phyloP scores from a whole-genome alignment of 2,888 invertebrate genomes.

The Heliothis peltigera region DNA sequence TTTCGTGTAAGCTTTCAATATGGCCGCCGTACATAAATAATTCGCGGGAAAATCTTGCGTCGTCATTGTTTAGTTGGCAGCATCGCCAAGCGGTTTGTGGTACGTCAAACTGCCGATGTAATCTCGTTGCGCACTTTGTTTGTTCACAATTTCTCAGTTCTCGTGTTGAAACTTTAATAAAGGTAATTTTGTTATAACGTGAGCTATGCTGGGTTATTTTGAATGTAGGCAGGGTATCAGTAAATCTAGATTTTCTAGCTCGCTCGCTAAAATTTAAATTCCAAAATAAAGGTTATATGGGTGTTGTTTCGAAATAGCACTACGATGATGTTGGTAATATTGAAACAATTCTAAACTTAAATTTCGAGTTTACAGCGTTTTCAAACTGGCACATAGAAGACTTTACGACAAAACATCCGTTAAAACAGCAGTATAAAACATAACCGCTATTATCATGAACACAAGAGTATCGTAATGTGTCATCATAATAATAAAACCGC shows the following conservation, averaged over 20 bases:
- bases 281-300: too few species aligned
- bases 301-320: too few species aligned
- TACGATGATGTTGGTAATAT: too few species aligned
- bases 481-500: constrained; percentile 62
- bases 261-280: too few species aligned
- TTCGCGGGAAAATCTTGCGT: constrained; percentile 62
- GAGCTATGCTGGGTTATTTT: not conserved
- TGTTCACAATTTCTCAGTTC: constrained; percentile 28
- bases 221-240: too few species aligned
- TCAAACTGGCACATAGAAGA: constrained; percentile 3
- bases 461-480: constrained; percentile 34
- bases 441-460: constrained; percentile 46
- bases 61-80: constrained; percentile 54
- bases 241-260: too few species aligned
- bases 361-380: constrained; percentile 18
- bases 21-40: constrained; percentile 73
- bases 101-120: constrained; percentile 47
- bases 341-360: constrained; percentile 17
- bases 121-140: constrained; percentile 45
- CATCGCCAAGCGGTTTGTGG: constrained; percentile 43
- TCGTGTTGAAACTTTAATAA: constrained; percentile 20
- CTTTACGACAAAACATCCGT: constrained; percentile 32
- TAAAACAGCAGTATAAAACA: constrained; percentile 39
- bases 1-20: constrained; percentile 59
- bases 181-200: constrained; percentile 14